Conservation (phyloP, 1,140 invertebrate species). For the Drosophila aff. region DNA sequence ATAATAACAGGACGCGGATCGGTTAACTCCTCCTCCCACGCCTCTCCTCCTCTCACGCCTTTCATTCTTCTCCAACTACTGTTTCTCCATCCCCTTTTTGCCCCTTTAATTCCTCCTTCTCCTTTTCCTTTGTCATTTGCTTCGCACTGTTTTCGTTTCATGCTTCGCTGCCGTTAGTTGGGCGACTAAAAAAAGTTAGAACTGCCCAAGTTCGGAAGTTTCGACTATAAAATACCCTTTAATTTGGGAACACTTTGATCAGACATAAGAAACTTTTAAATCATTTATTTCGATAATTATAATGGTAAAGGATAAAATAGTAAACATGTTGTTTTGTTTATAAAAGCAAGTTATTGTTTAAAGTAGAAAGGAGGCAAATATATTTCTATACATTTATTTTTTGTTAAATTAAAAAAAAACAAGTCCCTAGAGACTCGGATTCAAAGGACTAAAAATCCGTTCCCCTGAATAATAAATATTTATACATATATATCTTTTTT, state of each 20-base stretch:
- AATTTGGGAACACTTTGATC: background rate
- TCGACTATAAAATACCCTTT: constrained; percentile 2
- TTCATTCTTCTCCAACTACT: constrained; percentile 13
- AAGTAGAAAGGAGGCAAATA: too few relatives aligned
- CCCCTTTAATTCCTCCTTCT: constrained; percentile 5
- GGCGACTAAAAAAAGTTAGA: background rate
- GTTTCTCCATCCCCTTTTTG: background rate
- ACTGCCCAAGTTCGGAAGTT: background rate
- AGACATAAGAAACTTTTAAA: too few relatives aligned
- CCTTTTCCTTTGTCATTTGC: constrained; percentile 48
- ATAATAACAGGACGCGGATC: constrained; percentile 55
- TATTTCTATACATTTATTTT: too few relatives aligned
- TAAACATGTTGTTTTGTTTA: too few relatives aligned
- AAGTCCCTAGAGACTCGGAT: too few relatives aligned
- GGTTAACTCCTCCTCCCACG: constrained; percentile 25
- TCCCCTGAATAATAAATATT: too few relatives aligned
- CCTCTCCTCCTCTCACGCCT: constrained; percentile 6
- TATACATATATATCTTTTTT: background rate
- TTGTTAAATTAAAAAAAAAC: too few relatives aligned
- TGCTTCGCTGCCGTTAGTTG: constrained; percentile 56
- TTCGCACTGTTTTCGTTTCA: constrained; percentile 59
- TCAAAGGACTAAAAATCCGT: background rate
- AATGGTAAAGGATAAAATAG: too few relatives aligned
- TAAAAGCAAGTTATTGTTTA: too few relatives aligned
- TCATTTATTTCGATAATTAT: too few relatives aligned